Conservation (phyloP, 2,888 invertebrate genomes). For the Xanthorhoe designata region DNA sequence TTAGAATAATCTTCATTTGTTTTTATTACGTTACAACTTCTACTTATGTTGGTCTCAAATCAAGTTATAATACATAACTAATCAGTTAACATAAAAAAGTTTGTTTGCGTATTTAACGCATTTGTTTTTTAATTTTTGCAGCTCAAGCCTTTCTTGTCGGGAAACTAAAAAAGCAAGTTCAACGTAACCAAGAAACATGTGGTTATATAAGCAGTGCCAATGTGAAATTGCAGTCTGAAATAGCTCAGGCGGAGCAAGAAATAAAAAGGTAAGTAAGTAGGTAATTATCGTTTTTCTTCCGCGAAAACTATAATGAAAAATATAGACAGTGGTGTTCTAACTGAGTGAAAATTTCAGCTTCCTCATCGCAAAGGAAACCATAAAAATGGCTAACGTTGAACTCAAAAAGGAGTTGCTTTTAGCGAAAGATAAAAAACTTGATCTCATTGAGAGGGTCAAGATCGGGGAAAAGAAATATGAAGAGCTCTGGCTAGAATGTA, state of each 20-base stretch:
- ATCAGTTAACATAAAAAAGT: not conserved
- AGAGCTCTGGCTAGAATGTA: constrained; percentile 63
- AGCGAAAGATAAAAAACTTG: constrained; percentile 57
- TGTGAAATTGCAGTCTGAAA: constrained; percentile 66
- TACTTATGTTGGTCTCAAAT: no score
- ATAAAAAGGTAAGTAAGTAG: constrained; percentile 58
- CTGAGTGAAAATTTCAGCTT: constrained; percentile 12
- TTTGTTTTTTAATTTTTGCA: constrained; percentile 43
- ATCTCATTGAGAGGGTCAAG: constrained; percentile 56
- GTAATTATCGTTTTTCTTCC: not conserved
- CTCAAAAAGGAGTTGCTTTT: constrained; percentile 64
- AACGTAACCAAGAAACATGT: constrained; percentile 61
- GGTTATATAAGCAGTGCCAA: constrained; percentile 62
- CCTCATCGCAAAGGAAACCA: constrained; percentile 53
- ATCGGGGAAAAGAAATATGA: constrained; percentile 68
- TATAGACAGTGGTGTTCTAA: not conserved
- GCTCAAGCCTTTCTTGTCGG: constrained; percentile 67
- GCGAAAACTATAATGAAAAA: no score
- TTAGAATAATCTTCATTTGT: not conserved
- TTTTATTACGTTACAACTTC: not conserved
- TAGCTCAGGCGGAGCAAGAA: constrained; percentile 66
- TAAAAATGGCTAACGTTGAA: constrained; percentile 66
- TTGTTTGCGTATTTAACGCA: not conserved
- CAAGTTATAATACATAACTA: no score
- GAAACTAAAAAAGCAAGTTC: constrained; percentile 62